phyloP scores from a whole-genome alignment of 2,888 invertebrate species.

The Himalopsyche tibetana region DNA sequence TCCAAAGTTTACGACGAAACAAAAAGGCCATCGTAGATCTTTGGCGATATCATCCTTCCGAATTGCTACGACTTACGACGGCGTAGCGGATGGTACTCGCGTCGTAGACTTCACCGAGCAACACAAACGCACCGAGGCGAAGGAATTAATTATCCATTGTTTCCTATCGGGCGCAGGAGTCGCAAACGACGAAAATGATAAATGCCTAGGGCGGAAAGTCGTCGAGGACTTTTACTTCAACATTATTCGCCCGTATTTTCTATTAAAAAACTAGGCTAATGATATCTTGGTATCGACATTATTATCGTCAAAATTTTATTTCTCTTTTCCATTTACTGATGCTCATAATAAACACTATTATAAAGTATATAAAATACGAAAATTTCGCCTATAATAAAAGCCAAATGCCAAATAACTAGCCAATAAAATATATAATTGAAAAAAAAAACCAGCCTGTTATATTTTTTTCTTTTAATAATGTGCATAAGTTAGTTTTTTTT shows the following conservation, averaged over 20 bases:
- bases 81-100: conserved; percentile 8
- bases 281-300: neutral
- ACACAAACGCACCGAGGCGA: conserved; percentile 42
- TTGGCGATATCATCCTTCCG: conserved; percentile 6
- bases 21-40: conserved; percentile 43
- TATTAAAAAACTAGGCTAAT: neutral
- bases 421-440: no score
- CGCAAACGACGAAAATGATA: conserved; percentile 40
- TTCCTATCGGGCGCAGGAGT: conserved; percentile 35
- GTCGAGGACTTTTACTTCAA: neutral
- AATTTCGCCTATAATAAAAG: no score
- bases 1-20: conserved; percentile 31
- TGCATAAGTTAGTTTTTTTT: no score
- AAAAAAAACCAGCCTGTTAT: no score
- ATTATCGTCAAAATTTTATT: no score
- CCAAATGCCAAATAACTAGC: no score
- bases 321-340: no score
- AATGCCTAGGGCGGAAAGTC: conserved; percentile 22
- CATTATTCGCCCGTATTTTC: neutral
- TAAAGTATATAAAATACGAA: no score
- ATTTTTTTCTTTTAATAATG: no score
- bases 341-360: no score
- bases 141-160: conserved; percentile 42
- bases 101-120: neutral
- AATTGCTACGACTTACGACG: conserved; percentile 5